These are phyloP conservation scores for Meteorus colon DNA, from an alignment of 2,888 invertebrate genomes.

Conservation along the genomic window DNA sequence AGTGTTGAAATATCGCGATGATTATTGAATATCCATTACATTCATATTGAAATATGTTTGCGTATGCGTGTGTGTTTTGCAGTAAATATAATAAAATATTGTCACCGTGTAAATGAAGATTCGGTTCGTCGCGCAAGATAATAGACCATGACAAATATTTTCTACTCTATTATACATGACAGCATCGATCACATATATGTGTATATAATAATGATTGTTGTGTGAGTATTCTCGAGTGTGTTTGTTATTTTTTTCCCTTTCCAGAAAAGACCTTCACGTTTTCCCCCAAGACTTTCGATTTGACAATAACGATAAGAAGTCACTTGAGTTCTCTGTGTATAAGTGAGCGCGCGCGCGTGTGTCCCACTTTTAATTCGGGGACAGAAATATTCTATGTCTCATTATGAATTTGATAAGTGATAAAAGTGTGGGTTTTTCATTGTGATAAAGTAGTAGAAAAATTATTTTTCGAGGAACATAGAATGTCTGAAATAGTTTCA, in stretches of 20 bases:
- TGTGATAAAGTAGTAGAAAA: neutral
- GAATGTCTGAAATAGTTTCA: neutral
- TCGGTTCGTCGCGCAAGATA: slow-evolving; percentile 40
- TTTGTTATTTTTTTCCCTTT: neutral
- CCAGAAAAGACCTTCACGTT: slow-evolving; percentile 25
- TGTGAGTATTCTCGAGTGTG: slow-evolving; percentile 8
- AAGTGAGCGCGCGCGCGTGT: neutral
- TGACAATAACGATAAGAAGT: slow-evolving; percentile 33
- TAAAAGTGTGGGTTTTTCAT: neutral
- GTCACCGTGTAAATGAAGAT: slow-evolving; percentile 23
- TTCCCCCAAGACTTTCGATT: slow-evolving; percentile 15
- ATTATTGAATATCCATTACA: too few relatives aligned
- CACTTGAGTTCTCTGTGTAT: neutral
- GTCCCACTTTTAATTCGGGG: neutral
- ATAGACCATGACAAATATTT: slow-evolving; percentile 41
- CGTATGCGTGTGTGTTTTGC: neutral
- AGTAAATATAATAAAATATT: neutral
- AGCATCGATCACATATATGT: slow-evolving; percentile 33
- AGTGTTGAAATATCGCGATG: too few relatives aligned
- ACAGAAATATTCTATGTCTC: neutral
- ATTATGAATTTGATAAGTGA: neutral
- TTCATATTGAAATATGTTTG: too few relatives aligned
- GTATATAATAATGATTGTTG: slow-evolving; percentile 6
- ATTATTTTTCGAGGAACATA: neutral
- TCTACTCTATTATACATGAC: slow-evolving; percentile 42